Evolutionary conservation across 1,140 invertebrate species (phyloP), one percentile per base, ranked within the genome.

Genomic region (Zaprionus kolodkinae): DNA sequence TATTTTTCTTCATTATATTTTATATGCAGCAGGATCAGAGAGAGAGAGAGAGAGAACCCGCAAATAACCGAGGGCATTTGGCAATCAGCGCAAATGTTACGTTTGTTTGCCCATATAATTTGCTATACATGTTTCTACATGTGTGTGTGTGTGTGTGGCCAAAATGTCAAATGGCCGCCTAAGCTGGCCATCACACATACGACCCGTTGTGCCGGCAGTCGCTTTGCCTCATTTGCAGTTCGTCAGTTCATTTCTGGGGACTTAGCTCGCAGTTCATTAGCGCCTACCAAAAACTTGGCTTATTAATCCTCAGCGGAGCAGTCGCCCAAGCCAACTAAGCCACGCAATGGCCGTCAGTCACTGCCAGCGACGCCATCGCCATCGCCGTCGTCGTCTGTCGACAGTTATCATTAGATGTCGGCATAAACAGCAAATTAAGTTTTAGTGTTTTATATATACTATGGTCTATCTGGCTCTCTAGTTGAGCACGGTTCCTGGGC

Each of bases 1-100:
- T 88, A 88, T 88, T 88, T 85, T 72, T 88, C 85, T 89, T 88
- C 85, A 88, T 88, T 88, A 88, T 88, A 85, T 90, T 89, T 88
- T 81, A 88, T 85, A 59, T 70, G 69, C 79, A 64, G 35, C 63
- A 54, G 69, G 50, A 52, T 57, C 30, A 17, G 33, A 11, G 21
- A 9, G 43, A 6, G 3, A 30, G 27, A 6, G 33, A 21, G 30
- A 30, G 27, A 43, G 54, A 61, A 38, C 21, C 64, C 54, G 33
- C 76, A 66, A 76, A 76, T 69, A 85, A 77, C 85, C 81, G 57
- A 69, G 54, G 85, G 86, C 86, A 73, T 81, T 88, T 81, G 81
- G 86, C 85, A 88, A 88, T 88, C 84, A 88, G 85, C 85, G 85
- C 84, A 87, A 87, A 87, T 87, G 83, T 88, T 87, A 76, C 68